These are phyloP conservation scores for Harpegnathos saltator DNA, from an alignment of 1,140 invertebrate genomes.

Conservation along the genomic window DNA sequence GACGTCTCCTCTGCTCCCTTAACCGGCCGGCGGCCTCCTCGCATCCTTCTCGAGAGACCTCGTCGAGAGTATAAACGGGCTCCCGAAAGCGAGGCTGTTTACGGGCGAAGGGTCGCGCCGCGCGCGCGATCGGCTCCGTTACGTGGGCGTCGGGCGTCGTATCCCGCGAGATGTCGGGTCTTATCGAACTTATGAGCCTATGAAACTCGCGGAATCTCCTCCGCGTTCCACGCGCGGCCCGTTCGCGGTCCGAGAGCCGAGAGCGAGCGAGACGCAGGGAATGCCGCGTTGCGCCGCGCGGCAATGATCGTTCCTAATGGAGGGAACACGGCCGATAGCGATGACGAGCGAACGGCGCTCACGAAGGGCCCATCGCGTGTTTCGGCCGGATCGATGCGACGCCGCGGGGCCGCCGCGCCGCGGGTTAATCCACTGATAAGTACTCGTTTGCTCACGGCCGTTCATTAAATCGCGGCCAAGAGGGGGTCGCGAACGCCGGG, in stretches of 20 bases:
- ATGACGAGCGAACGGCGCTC: constrained; percentile 19
- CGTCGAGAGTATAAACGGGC: neutral
- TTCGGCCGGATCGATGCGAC: constrained; percentile 41
- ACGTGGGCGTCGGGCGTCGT: constrained; percentile 1
- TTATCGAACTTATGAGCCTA: constrained; percentile 41
- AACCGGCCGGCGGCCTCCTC: too few relatives aligned
- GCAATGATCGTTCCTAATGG: constrained; percentile 40
- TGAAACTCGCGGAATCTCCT: constrained; percentile 18
- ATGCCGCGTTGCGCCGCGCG: too few relatives aligned
- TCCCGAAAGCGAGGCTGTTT: neutral
- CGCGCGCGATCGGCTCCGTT: neutral
- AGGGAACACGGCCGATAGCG: constrained; percentile 11
- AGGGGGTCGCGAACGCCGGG: constrained; percentile 50
- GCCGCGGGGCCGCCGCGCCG: constrained; percentile 43
- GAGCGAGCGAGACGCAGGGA: neutral
- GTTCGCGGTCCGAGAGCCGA: neutral
- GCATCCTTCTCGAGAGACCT: neutral
- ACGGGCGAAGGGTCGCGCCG: neutral
- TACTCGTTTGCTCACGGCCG: constrained; percentile 34
- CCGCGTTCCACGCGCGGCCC: neutral
- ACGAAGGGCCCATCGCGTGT: constrained; percentile 24
- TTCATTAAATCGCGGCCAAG: constrained; percentile 65
- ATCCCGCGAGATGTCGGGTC: constrained; percentile 24
- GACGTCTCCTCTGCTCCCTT: too few relatives aligned
- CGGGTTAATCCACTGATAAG: constrained; percentile 38